Conservation (phyloP, 2,888 invertebrate genomes). For the Pachliopta kotzebuea region DNA sequence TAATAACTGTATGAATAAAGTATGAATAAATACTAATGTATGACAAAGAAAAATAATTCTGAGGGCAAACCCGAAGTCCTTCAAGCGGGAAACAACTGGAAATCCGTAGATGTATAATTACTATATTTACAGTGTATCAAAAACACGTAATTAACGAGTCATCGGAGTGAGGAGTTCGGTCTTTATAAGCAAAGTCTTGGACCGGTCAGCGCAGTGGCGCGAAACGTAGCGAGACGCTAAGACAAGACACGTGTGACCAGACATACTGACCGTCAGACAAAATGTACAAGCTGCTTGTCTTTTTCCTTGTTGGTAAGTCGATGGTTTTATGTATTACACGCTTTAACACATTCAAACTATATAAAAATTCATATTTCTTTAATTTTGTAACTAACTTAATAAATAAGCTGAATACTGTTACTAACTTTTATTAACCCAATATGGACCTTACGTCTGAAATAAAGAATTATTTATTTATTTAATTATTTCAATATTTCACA, state of each 20-base stretch:
- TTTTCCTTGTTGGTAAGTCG: slow-evolving; percentile 52
- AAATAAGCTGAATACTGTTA: no score
- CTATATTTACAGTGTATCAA: neutral
- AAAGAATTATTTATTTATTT: no score
- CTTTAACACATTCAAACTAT: neutral
- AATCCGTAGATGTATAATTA: neutral
- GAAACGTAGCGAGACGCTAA: slow-evolving; percentile 29
- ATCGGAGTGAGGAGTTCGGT: neutral
- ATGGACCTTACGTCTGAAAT: no score
- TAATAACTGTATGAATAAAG: no score
- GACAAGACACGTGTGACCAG: slow-evolving; percentile 15
- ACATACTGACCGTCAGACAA: slow-evolving; percentile 18
- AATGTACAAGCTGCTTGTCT: slow-evolving; percentile 46
- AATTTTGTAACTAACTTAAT: neutral
- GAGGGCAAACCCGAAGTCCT: neutral
- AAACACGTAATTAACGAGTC: slow-evolving; percentile 11
- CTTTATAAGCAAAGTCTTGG: slow-evolving; percentile 24
- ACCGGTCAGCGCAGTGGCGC: slow-evolving; percentile 36
- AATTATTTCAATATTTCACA: no score
- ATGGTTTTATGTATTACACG: neutral
- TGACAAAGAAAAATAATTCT: neutral
- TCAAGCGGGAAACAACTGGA: slow-evolving; percentile 1
- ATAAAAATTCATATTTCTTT: neutral
- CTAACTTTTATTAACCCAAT: no score
- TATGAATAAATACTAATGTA: no score